Conservation (phyloP, 2,797 vertebrate genomes). For the Acrossocheilus fasciatus region DNA sequence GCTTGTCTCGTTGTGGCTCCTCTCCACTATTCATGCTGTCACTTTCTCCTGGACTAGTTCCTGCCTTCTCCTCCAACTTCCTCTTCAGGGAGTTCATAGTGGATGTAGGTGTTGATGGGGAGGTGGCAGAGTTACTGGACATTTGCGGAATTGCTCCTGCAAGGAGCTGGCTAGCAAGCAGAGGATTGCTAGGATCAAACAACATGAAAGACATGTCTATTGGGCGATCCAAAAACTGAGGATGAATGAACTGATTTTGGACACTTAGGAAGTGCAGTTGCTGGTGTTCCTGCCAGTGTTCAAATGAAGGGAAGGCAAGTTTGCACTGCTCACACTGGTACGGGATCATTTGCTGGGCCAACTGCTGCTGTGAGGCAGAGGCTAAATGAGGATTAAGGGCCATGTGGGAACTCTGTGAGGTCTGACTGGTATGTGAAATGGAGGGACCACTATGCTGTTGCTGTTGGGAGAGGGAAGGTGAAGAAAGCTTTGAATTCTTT, state of each 20-base stretch:
- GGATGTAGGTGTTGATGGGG: constrained; percentile 94
- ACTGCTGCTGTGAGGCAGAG: constrained; percentile 87
- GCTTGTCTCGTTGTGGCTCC: constrained; percentile 97
- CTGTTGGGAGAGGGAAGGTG: constrained; percentile 84
- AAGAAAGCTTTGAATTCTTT: constrained; percentile 87
- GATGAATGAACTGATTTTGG: constrained; percentile 98
- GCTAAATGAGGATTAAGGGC: constrained; percentile 90
- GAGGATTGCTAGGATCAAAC: constrained; percentile 97
- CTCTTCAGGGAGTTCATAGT: constrained; percentile 98
- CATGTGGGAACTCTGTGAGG: constrained; percentile 90
- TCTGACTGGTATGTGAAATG: constrained; percentile 89
- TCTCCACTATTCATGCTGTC: constrained; percentile 97
- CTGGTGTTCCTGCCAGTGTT: constrained; percentile 99
- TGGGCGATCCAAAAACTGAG: constrained; percentile 94
- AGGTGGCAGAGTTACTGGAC: constrained; percentile 94
- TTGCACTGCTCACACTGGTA: constrained; percentile 99
- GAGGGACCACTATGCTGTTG: constrained; percentile 86
- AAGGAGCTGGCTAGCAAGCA: constrained; percentile 94
- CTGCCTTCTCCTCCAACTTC: constrained; percentile 98
- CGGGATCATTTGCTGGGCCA: constrained; percentile 95
- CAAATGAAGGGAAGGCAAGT: constrained; percentile 95
- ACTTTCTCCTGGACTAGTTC: constrained; percentile 96
- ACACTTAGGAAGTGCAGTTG: constrained; percentile 98
- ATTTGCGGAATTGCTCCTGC: constrained; percentile 96
- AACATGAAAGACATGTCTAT: constrained; percentile 99